These are phyloP conservation scores for Caenorhabditis sp. DNA, from an alignment of 2,888 invertebrate species.

Conservation along the genomic window DNA sequence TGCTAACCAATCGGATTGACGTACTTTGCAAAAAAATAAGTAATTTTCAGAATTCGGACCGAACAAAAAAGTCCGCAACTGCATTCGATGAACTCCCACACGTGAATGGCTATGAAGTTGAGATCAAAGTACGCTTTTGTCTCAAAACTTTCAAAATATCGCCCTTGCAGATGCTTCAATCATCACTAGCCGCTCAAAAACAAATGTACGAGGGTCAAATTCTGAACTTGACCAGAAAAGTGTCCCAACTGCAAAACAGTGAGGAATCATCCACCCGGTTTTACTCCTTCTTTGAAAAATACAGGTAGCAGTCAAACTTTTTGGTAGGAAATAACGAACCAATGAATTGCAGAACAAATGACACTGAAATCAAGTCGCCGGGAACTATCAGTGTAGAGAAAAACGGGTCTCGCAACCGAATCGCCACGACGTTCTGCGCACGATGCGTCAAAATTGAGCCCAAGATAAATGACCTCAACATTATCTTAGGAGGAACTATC, in stretches of 20 bases:
- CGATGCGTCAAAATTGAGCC: constrained; percentile 38
- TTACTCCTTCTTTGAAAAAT: constrained; percentile 62
- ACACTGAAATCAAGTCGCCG: constrained; percentile 32
- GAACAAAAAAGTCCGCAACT: constrained; percentile 47
- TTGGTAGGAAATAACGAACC: too few species aligned
- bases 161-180: constrained; percentile 59
- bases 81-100: constrained; percentile 50
- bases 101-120: constrained; percentile 56
- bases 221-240: constrained; percentile 38
- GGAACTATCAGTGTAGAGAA: constrained; percentile 51
- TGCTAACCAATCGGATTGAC: neutral
- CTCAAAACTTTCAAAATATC: neutral
- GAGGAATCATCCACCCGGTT: constrained; percentile 38
- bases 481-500: constrained; percentile 41
- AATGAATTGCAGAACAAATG: too few species aligned
- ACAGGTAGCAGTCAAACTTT: constrained; percentile 44
- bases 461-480: constrained; percentile 44
- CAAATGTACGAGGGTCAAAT: constrained; percentile 67
- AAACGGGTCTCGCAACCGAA: constrained; percentile 29
- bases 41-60: constrained; percentile 43
- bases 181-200: constrained; percentile 62
- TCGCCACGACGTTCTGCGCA: constrained; percentile 23
- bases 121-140: constrained; percentile 58
- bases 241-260: constrained; percentile 30
- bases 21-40: too few species aligned